These are phyloP conservation scores for Scolopax rusticola DNA, from an alignment of 2,797 vertebrate genomes.

Conservation along the genomic window DNA sequence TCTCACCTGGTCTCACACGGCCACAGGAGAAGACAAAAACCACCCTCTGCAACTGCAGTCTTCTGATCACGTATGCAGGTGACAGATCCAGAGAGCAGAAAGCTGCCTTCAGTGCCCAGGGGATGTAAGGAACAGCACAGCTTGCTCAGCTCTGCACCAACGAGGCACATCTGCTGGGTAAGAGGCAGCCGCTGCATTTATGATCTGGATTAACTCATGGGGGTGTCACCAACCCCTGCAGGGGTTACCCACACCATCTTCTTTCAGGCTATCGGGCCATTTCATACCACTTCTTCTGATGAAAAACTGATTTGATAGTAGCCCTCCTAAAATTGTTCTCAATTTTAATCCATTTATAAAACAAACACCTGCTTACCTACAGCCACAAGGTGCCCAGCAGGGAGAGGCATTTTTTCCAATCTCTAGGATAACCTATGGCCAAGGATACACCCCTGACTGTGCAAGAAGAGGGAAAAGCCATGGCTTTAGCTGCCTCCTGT, in stretches of 20 bases:
- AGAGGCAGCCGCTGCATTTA: fast-evolving
- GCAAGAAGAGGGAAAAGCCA: not conserved
- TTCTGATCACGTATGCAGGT: not conserved
- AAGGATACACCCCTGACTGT: not conserved
- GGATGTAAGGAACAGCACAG: not conserved
- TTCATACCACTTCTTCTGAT: not conserved
- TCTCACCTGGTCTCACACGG: not conserved
- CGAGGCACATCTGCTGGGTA: fast-evolving
- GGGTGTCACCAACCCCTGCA: not conserved
- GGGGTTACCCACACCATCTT: not conserved
- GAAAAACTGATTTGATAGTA: not conserved
- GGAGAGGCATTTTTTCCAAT: not conserved
- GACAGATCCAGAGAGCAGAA: not conserved
- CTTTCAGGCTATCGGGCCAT: not conserved
- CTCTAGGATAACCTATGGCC: not conserved
- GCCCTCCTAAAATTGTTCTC: not conserved
- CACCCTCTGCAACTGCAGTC: no score
- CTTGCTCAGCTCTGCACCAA: not conserved
- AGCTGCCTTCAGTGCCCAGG: not conserved
- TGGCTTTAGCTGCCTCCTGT: not conserved
- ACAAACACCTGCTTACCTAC: not conserved
- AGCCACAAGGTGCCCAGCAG: not conserved
- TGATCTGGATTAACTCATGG: not conserved
- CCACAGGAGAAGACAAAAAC: not conserved
- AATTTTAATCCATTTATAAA: not conserved